phyloP scores from a whole-genome alignment of 2,113 vertebrate genomes.

The Austrofundulus limnaeus region DNA sequence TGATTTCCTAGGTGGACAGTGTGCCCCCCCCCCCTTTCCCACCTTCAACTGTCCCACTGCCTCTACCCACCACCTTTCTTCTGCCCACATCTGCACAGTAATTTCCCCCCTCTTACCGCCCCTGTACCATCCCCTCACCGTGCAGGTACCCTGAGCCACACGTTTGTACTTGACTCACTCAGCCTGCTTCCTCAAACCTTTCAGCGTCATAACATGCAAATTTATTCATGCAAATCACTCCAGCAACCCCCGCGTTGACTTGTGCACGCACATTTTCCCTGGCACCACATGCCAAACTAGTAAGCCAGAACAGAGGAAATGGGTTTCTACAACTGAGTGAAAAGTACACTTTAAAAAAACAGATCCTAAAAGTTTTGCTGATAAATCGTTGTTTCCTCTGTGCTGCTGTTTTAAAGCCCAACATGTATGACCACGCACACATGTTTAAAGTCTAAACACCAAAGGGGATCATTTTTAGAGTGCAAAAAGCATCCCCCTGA shows the following conservation, averaged over 20 bases:
- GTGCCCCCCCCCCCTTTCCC: constrained; percentile 39
- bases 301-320: constrained; percentile 60
- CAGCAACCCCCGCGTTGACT: constrained; percentile 28
- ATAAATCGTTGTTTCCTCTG: constrained; percentile 58
- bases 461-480: constrained; percentile 26
- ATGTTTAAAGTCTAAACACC: constrained; percentile 56
- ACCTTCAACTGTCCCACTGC: constrained; percentile 38
- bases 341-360: constrained; percentile 7
- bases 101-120: constrained; percentile 25
- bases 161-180: constrained; percentile 34
- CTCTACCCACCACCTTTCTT: constrained; percentile 29
- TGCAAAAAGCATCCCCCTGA: constrained; percentile 43
- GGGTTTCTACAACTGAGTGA: not conserved
- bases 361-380: constrained; percentile 9
- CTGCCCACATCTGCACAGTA: constrained; percentile 40
- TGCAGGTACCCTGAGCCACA: constrained; percentile 41
- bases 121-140: constrained; percentile 33
- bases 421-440: constrained; percentile 39
- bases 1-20: constrained; percentile 53
- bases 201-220: constrained; percentile 55
- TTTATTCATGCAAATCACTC: constrained; percentile 45
- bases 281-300: constrained; percentile 23
- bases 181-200: constrained; percentile 39
- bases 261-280: constrained; percentile 49
- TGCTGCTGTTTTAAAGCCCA: constrained; percentile 51